Percentiles rank a stretch among this genome's conserved stretches.
Evolutionary conservation across 2,888 invertebrate genomes (phyloP).

Genomic region (Alcis repandata): DNA sequence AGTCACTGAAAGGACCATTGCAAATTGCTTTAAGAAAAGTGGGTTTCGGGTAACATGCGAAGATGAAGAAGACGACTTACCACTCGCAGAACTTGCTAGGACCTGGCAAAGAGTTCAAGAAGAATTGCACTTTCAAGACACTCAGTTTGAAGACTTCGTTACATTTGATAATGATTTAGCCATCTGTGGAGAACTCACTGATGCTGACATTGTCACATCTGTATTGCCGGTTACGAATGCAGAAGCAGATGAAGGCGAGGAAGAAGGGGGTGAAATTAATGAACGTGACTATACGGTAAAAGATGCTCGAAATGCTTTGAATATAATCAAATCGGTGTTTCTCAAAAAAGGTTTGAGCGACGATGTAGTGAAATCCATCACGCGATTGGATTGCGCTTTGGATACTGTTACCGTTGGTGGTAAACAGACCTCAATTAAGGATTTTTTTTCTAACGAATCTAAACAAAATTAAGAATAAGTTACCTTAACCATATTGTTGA

Average conservation of each 20-base stretch:
- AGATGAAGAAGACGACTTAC: conserved; percentile 41
- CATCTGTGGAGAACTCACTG: conserved; percentile 47
- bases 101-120: conserved; percentile 43
- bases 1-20: conserved; percentile 47
- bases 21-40: conserved; percentile 50
- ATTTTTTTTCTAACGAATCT: conserved; percentile 48
- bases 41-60: conserved; percentile 47
- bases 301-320: conserved; percentile 47
- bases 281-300: conserved; percentile 48
- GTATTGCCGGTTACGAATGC: conserved; percentile 45
- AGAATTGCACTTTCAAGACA: conserved; percentile 43
- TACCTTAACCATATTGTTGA: conserved; percentile 31
- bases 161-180: conserved; percentile 37
- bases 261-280: conserved; percentile 49
- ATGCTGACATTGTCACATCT: conserved; percentile 45
- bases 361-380: conserved; percentile 48
- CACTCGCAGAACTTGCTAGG: conserved; percentile 40
- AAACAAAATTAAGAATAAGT: conserved; percentile 41
- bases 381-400: conserved; percentile 50
- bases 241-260: conserved; percentile 48
- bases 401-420: conserved; percentile 50
- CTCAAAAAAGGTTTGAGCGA: conserved; percentile 44
- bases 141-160: conserved; percentile 39
- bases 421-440: conserved; percentile 50
- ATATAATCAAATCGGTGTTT: conserved; percentile 48